These are phyloP conservation scores for Drosophila atroscutellata DNA, from an alignment of 2,888 invertebrate genomes.

Conservation along the genomic window DNA sequence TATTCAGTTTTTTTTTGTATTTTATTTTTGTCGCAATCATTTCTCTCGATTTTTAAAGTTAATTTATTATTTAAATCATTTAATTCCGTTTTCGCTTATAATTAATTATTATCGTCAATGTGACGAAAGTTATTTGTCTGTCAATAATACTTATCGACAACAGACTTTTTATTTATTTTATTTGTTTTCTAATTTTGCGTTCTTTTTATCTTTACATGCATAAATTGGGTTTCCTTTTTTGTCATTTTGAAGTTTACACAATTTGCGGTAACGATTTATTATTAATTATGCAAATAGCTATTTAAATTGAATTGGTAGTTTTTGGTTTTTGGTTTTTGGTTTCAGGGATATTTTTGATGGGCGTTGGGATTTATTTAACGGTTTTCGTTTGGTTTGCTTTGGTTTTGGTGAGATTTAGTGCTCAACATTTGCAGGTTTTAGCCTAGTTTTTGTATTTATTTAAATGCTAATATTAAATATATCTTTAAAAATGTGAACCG, in stretches of 20 bases:
- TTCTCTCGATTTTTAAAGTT: slow-evolving; percentile 78
- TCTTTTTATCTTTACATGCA: slow-evolving; percentile 70
- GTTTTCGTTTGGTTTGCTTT: slow-evolving; percentile 36
- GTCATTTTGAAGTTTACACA: slow-evolving; percentile 60
- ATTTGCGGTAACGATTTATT: slow-evolving; percentile 67
- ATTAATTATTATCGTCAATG: slow-evolving; percentile 85
- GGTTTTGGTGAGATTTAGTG: slow-evolving; percentile 51
- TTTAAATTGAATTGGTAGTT: slow-evolving; percentile 76
- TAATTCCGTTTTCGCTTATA: slow-evolving; percentile 79
- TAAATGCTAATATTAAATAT: slow-evolving; percentile 74
- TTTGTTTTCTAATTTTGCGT: slow-evolving; percentile 56
- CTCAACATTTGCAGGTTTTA: slow-evolving; percentile 70
- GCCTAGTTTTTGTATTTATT: slow-evolving; percentile 61
- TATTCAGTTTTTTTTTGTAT: slow-evolving; percentile 69
- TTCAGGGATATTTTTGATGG: slow-evolving; percentile 40
- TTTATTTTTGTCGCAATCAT: slow-evolving; percentile 68
- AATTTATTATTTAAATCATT: slow-evolving; percentile 76
- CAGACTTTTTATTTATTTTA: slow-evolving; percentile 78
- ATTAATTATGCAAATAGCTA: slow-evolving; percentile 75
- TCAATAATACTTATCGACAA: slow-evolving; percentile 84
- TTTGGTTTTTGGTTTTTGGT: slow-evolving; percentile 21
- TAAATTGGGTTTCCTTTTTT: slow-evolving; percentile 60
- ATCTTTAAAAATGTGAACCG: slow-evolving; percentile 59
- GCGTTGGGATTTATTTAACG: slow-evolving; percentile 55
- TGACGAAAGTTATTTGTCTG: slow-evolving; percentile 85